phyloP scores from a whole-genome alignment of 2,888 invertebrate species.

The Chrysolina haemoptera region DNA sequence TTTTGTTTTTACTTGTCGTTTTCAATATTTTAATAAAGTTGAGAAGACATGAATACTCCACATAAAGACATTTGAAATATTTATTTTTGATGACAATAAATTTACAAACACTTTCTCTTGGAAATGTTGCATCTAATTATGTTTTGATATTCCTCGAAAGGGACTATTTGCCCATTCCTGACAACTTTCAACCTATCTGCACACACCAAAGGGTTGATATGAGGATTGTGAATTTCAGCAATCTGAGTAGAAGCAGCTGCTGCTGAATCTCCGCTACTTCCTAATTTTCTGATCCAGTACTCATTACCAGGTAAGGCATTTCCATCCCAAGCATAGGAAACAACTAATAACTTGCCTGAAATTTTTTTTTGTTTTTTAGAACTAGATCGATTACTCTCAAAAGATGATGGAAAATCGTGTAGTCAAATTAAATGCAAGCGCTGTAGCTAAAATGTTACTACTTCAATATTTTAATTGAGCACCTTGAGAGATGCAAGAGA shows the following conservation, averaged over 20 bases:
- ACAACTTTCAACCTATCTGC: constrained; percentile 68
- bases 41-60: no score
- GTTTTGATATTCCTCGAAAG: constrained; percentile 38
- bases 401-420: no score
- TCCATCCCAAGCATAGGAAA: constrained; percentile 82
- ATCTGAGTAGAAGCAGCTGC: constrained; percentile 77
- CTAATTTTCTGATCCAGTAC: constrained; percentile 76
- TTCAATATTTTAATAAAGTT: no score
- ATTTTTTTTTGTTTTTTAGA: constrained; percentile 13
- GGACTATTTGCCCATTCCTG: constrained; percentile 31
- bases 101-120: no score
- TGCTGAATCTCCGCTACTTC: constrained; percentile 75
- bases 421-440: no score
- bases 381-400: no score
- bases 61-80: no score
- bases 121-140: constrained; percentile 24
- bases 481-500: no score
- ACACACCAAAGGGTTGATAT: constrained; percentile 72
- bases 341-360: constrained; percentile 71
- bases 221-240: constrained; percentile 75
- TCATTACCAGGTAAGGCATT: constrained; percentile 83
- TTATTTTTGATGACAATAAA: neutral
- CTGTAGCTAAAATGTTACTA: no score
- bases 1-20: no score
- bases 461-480: no score